Evolutionary conservation across 2,113 vertebrate species (phyloP).

Genomic region (Oncorhynchus nerka): DNA sequence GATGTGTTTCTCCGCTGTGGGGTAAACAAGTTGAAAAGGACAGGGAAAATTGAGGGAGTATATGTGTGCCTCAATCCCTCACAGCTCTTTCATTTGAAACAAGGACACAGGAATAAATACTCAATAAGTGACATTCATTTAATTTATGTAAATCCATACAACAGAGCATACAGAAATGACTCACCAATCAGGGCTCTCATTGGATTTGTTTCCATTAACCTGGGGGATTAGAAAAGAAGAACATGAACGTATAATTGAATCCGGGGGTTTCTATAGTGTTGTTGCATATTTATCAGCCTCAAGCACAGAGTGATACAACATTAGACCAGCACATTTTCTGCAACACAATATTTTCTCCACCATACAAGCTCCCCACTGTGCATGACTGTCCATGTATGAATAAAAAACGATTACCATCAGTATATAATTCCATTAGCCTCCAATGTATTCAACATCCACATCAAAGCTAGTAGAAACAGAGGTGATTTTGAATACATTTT

Average conservation of each 20-base stretch:
- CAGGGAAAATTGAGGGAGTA: neutral
- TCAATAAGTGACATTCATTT: slow-evolving; percentile 17
- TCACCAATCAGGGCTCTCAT: slow-evolving; percentile 34
- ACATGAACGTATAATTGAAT: slow-evolving; percentile 53
- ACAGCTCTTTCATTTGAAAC: slow-evolving; percentile 2
- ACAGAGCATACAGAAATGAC: slow-evolving; percentile 33
- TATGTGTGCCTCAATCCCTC: neutral
- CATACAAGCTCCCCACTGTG: slow-evolving; percentile 40
- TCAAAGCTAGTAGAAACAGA: slow-evolving; percentile 64
- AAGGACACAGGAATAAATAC: neutral
- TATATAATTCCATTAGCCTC: slow-evolving; percentile 69
- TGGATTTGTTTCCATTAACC: slow-evolving; percentile 49
- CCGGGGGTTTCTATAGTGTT: slow-evolving; percentile 37
- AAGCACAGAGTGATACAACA: slow-evolving; percentile 35
- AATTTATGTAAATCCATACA: slow-evolving; percentile 35
- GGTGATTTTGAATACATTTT: slow-evolving; percentile 62
- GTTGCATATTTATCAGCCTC: slow-evolving; percentile 51
- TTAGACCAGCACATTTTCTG: slow-evolving; percentile 41
- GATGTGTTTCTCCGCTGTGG: neutral
- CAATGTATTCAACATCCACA: slow-evolving; percentile 61
- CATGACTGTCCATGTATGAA: slow-evolving; percentile 48
- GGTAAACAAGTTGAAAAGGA: neutral
- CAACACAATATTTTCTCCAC: slow-evolving; percentile 38
- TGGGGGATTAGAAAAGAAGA: slow-evolving; percentile 31
- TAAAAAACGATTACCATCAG: slow-evolving; percentile 69